phyloP scores from a whole-genome alignment of 2,888 invertebrate species.

The Parasteatoda lunata region DNA sequence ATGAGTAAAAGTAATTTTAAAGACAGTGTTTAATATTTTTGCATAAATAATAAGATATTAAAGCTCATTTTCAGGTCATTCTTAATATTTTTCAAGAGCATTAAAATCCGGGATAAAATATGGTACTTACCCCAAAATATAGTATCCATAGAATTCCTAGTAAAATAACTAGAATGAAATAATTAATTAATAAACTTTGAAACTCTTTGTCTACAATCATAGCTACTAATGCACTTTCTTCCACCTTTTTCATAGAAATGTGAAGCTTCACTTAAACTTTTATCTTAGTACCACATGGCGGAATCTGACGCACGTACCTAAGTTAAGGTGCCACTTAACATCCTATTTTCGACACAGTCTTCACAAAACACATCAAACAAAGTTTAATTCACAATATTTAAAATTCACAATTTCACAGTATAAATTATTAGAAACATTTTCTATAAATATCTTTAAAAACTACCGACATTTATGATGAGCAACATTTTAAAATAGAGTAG shows the following conservation, averaged over 20 bases:
- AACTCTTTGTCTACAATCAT: constrained; percentile 66
- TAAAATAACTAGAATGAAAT: constrained; percentile 65
- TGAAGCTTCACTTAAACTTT: constrained; percentile 24
- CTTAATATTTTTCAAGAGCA: neutral
- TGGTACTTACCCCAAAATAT: constrained; percentile 63
- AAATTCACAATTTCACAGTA: too few species aligned
- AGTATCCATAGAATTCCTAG: constrained; percentile 66
- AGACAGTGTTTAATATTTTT: too few species aligned
- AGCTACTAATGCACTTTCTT: constrained; percentile 1
- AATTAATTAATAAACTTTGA: constrained; percentile 66
- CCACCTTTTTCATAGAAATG: constrained; percentile 1
- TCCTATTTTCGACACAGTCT: neutral
- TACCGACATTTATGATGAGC: too few species aligned
- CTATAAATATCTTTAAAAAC: too few species aligned
- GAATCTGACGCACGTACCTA: constrained; percentile 53
- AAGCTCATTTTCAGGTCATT: too few species aligned
- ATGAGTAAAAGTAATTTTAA: too few species aligned
- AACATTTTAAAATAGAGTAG: too few species aligned
- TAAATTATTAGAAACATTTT: too few species aligned
- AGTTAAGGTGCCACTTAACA: constrained; percentile 54
- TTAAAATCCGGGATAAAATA: neutral
- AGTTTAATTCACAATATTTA: too few species aligned
- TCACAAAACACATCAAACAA: too few species aligned
- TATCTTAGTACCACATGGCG: constrained; percentile 47
- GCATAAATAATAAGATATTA: too few species aligned